Base-by-base conservation (phyloP, 2,888 invertebrate genomes). In the Phrixothrix hirtus region DNA sequence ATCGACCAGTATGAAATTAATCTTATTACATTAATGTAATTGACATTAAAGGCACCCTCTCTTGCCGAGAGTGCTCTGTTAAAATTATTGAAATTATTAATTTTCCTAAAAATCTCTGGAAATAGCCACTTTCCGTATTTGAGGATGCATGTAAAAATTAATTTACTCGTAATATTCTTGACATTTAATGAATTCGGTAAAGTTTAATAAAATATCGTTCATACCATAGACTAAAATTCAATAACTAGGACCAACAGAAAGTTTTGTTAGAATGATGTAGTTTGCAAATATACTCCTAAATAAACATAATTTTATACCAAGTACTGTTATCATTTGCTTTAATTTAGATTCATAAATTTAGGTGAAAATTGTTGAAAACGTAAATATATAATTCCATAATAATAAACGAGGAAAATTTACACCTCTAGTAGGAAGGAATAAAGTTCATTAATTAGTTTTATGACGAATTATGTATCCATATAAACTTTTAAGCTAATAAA, bases 361-460 rank as follows among this genome's bases (percentile, higher is more conserved):
- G 11, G 12, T 2, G 29, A 2, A 29, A 10, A 29, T 10, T n/a
- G 10, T 10, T 31, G 31, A 11, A 31, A 11, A 2, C 12, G 31
- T 13, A 12, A 31, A 31, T 13, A 12, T 5, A 12, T 13, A 4
- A 27, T 2, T 10, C 2, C 9, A 10, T 27, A 27, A 27, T 2
- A 12, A 13, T 31, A 31, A 21, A 21, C 21, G 7, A 31, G 11
- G 11, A 31, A 31, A 31, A 31, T 31, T 31, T 31, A 31, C 13
- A 7, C 13, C 6, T 31, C 11, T 31, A 21, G 11, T 12, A 6
- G 11, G 13, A 31, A 7, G 6, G 31, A 31, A 31, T 12, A 31
- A 31, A 31, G n/a, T 31, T 11, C 31, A 12, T 31, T 31, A 31
- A 31, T 31, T 31, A 31, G 12, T 5, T n/a, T 31, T 31, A 31